Evolutionary conservation across 2,888 invertebrate genomes (phyloP), one percentile per base, ranked within the genome.

Genomic region (Heteromyza rotundicornis): DNA sequence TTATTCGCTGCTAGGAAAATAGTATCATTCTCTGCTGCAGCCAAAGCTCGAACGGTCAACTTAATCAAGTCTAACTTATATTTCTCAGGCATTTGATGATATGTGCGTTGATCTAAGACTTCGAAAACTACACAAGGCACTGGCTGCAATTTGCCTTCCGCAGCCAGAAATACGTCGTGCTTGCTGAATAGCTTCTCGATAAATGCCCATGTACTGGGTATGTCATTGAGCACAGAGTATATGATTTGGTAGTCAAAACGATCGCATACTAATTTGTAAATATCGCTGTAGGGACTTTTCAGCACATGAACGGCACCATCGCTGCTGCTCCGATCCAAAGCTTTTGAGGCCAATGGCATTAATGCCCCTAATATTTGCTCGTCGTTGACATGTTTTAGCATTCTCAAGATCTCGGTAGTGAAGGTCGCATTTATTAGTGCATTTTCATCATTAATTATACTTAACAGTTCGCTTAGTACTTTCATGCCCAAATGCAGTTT

Each of bases 1-100:
- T 87, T 88, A 10, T 86, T 87, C 0, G 88, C 89, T 0, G 86
- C 84, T 56, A 89, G 84, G 12, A 87, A 85, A 57, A 90, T 85
- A 36, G 85, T 84, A 5, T 89, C 86, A 73, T 88, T 88, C 64
- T 87, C 86, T 12, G 88, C 85, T 14, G 83, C 82, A 1, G 89
- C 85, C 1, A 88, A 86, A 22, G 87, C 85, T 66, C 85, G 83
- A 7, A 89, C 82, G 5, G 90, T 84, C 2, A 86, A 72, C 64
- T 84, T 80, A 1, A 90, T 76, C 1, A 90, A 62, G 1, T 71
- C 70, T 8, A 80, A 77, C 68, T 86, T 84, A 0, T 86, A 80
- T 67, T 83, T 84, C 3, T 80, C 75, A 3, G 86, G 84, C 3
- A 90, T 74, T 74, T 71, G 86, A 78, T 63, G 83, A 70, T 60